Conservation (phyloP, 2,888 invertebrate species). For the Agonum fuliginosum region DNA sequence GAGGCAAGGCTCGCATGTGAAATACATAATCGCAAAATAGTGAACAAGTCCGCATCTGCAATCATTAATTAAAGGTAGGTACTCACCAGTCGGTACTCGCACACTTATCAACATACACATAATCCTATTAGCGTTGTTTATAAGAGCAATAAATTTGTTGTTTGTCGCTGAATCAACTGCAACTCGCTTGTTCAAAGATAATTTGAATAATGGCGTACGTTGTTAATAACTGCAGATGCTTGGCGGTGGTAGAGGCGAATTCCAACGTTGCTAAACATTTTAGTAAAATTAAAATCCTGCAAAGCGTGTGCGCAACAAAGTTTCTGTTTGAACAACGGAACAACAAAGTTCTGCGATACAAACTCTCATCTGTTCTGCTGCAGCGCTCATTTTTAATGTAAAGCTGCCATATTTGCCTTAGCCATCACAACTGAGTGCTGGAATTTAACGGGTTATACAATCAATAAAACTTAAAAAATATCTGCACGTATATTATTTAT, state of each 20-base stretch:
- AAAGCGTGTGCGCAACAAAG: constrained; percentile 13
- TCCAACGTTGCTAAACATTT: constrained; percentile 45
- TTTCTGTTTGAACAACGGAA: constrained; percentile 40
- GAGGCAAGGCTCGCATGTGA: background rate
- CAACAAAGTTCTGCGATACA: constrained; percentile 41
- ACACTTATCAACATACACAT: constrained; percentile 37
- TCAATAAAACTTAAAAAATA: background rate
- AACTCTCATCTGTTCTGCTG: constrained; percentile 25
- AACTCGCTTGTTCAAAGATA: constrained; percentile 39
- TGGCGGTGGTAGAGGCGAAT: constrained; percentile 8
- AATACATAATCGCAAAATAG: background rate
- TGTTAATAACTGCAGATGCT: constrained; percentile 52
- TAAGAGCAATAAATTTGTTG: constrained; percentile 53
- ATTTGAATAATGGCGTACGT: constrained; percentile 52
- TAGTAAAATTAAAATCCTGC: constrained; percentile 47
- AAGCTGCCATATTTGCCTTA: background rate
- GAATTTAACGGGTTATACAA: background rate
- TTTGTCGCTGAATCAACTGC: constrained; percentile 52
- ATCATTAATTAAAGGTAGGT: constrained; percentile 36
- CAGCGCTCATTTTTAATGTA: background rate
- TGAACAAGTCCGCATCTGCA: background rate
- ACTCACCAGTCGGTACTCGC: too few relatives aligned
- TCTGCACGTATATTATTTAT: too few relatives aligned
- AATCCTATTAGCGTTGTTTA: constrained; percentile 51
- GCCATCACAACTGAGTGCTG: background rate